Percentiles rank a stretch among this genome's conserved stretches.
Evolutionary conservation across 2,797 vertebrate genomes (phyloP).

Genomic region (Gadopsis bispinosus): DNA sequence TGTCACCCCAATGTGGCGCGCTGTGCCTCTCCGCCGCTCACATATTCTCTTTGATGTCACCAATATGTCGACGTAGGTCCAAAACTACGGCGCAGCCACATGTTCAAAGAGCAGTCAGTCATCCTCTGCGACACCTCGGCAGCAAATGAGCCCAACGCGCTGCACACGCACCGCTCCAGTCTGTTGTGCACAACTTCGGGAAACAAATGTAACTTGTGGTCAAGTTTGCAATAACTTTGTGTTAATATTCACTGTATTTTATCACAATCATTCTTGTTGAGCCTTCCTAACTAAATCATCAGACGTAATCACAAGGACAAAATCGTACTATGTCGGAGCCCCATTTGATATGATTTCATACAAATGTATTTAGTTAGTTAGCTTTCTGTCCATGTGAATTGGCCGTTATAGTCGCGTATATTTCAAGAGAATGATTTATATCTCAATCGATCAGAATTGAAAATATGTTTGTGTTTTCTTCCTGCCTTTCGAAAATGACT

Average conservation of each 20-base stretch:
- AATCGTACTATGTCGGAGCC: neutral
- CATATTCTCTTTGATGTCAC: slow-evolving; percentile 78
- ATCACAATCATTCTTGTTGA: neutral
- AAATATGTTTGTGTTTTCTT: neutral
- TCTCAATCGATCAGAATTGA: neutral
- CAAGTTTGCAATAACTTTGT: neutral
- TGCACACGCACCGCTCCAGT: neutral
- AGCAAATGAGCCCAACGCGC: slow-evolving; percentile 66
- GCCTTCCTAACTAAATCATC: neutral
- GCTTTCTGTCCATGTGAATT: neutral
- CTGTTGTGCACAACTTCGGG: neutral
- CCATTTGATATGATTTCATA: neutral
- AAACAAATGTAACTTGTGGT: neutral
- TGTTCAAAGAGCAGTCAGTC: slow-evolving; percentile 67
- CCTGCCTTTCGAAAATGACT: neutral
- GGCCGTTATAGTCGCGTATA: neutral
- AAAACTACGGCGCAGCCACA: slow-evolving; percentile 32
- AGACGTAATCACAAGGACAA: neutral
- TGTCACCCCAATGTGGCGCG: slow-evolving; percentile 48
- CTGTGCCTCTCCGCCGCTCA: slow-evolving; percentile 40
- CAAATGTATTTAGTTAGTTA: neutral
- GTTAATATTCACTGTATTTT: neutral
- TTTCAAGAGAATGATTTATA: neutral
- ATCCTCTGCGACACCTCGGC: slow-evolving; percentile 41
- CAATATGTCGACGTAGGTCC: slow-evolving; percentile 56